Evolutionary conservation across 2,113 vertebrate species (phyloP).

Genomic region (Xenopus borealis): DNA sequence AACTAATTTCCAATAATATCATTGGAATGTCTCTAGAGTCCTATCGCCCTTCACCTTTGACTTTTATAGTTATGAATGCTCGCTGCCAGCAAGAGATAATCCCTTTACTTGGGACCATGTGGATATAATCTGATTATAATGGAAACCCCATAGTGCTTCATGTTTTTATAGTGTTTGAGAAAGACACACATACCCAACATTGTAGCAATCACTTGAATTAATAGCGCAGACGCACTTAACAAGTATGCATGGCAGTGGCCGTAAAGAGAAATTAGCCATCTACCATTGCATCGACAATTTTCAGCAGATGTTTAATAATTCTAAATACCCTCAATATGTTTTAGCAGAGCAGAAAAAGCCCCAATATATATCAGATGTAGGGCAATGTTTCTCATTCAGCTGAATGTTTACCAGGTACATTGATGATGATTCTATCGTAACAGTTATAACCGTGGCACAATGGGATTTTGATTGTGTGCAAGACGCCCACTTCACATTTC

Average conservation of each 20-base stretch:
- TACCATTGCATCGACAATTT: not conserved
- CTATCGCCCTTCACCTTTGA: constrained; percentile 24
- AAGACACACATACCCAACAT: not conserved
- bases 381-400: not conserved
- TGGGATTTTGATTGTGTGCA: no score
- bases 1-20: constrained; percentile 6
- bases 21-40: constrained; percentile 22
- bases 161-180: constrained; percentile 16
- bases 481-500: no score
- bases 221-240: not conserved
- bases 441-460: no score
- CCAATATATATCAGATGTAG: not conserved
- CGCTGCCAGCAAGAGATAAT: constrained; percentile 12
- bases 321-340: not conserved
- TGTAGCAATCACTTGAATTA: not conserved
- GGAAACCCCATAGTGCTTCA: constrained; percentile 17
- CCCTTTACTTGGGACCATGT: constrained; percentile 26
- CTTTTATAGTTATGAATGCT: constrained; percentile 28
- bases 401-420: no score
- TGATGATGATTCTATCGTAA: no score
- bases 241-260: not conserved
- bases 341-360: not conserved
- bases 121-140: constrained; percentile 34
- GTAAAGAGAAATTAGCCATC: constrained; percentile 3
- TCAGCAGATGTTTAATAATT: constrained; percentile 8